These are phyloP conservation scores for Oreochromis grahami DNA, from an alignment of 2,797 vertebrate genomes.

Conservation along the genomic window DNA sequence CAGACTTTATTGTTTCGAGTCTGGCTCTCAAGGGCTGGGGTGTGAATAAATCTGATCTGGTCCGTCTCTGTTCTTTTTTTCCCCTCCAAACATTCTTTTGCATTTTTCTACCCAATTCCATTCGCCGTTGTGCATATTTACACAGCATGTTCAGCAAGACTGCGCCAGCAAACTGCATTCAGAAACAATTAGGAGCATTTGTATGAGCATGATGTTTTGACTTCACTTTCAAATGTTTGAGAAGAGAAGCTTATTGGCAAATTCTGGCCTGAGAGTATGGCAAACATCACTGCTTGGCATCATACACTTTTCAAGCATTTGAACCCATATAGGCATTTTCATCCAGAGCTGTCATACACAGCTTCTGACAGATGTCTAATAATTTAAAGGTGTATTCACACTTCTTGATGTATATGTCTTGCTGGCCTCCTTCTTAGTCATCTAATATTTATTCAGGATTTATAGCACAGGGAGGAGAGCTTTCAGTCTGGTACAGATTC, in stretches of 20 bases:
- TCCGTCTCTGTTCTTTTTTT: not conserved
- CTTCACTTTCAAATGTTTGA: not conserved
- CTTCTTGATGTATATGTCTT: not conserved
- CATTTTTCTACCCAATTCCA: not conserved
- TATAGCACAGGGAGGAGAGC: conserved; percentile 10
- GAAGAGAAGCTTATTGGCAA: not conserved
- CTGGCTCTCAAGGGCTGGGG: not conserved
- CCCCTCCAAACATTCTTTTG: conserved; percentile 9
- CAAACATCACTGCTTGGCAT: not conserved
- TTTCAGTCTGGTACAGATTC: conserved; percentile 23
- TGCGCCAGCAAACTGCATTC: not conserved
- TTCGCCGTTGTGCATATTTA: conserved; percentile 16
- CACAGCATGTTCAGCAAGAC: not conserved
- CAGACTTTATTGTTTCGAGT: not conserved
- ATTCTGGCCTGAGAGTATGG: not conserved
- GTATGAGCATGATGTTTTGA: not conserved
- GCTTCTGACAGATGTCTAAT: conserved; percentile 1
- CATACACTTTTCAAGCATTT: not conserved
- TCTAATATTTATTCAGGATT: conserved; percentile 23
- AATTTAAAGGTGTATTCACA: conserved; percentile 3
- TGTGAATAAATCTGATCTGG: not conserved
- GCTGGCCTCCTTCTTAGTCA: not conserved
- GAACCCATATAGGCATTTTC: not conserved
- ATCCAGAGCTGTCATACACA: not conserved
- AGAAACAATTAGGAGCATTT: conserved; percentile 6